Evolutionary conservation across 2,797 vertebrate genomes (phyloP), one percentile per base, ranked within the genome.

Genomic region (Microctenopoma stevenorrisi): DNA sequence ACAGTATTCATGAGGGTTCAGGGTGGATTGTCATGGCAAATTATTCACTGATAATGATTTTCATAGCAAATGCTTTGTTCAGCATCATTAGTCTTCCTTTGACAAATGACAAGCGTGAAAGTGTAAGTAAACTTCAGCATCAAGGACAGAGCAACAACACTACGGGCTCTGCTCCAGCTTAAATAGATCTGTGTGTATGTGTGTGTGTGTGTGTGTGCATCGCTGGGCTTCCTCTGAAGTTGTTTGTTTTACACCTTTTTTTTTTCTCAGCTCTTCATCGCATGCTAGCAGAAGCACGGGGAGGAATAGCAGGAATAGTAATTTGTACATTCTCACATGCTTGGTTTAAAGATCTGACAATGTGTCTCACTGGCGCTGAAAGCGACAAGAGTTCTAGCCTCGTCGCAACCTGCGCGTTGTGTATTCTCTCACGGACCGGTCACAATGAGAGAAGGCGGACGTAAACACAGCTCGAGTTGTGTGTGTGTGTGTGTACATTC

Each of bases 231-330:
- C 35, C 59, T 81, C 58, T 18, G 59, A 71, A 74, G 43, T 69
- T 84, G 73, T 89, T 88, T 84, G 61, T 85, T 81, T 75, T 78
- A 64, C 72, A 79, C 73, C 33, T 61, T 76, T 72, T 67, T 58
- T 44, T 76, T 72, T 67, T 58, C 42, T 11, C 59, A 61, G 42
- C 50, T 54, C 70, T 72, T 48, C 16, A 46, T 74, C 37, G 67
- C 69, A 71, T 56, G 61, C 71, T 74, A 75, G 67, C 65, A 42
- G 62, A 73, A 76, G 65, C 67, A 74, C 46, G 1, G 62, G 65
- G 22, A 22, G 22, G 22, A 22, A 22, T 22, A 78, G 72, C 53
- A 57, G 47, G 54, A 46, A 75, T 14, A 52, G 64, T 82, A 79
- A 86, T 88, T 79, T 77, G 63, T 49, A 38, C 51, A 1, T 76